A percentile compares a stretch with the other conserved stretches of the same genome.
phyloP scores from a whole-genome alignment of 2,797 vertebrate genomes.

The Scolopax rusticola region DNA sequence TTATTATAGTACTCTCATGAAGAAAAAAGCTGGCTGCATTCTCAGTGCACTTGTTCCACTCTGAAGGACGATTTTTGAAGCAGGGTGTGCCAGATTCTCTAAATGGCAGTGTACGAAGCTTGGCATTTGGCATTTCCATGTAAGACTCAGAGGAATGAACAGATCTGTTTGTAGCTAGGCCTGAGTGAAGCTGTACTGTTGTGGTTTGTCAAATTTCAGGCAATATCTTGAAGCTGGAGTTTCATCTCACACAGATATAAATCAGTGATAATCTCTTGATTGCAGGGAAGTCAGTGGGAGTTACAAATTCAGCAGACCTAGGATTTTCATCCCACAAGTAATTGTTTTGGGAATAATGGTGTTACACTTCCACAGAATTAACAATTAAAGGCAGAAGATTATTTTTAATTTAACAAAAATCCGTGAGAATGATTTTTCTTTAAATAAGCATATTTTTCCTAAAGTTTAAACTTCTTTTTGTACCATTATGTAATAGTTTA shows the following conservation, averaged over 20 bases:
- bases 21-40: not conserved
- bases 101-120: not conserved
- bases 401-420: not conserved
- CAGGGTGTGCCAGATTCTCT: not conserved
- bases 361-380: not conserved
- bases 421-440: not conserved
- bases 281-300: not conserved
- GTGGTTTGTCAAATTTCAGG: conserved; percentile 22
- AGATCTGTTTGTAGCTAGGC: not conserved
- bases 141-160: not conserved
- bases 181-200: not conserved
- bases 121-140: not conserved
- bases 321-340: not conserved
- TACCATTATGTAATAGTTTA: not conserved
- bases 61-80: not conserved
- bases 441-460: not conserved
- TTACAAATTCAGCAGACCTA: not conserved
- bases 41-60: not conserved
- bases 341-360: not conserved
- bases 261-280: not conserved
- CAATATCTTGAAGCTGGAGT: not conserved
- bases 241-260: not conserved
- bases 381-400: not conserved
- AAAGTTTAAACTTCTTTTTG: not conserved
- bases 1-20: not conserved